A percentile compares a stretch with the other conserved stretches of the same genome.
Evolutionary conservation across 2,797 vertebrate genomes (phyloP).

Genomic region (Coreius guichenoti): DNA sequence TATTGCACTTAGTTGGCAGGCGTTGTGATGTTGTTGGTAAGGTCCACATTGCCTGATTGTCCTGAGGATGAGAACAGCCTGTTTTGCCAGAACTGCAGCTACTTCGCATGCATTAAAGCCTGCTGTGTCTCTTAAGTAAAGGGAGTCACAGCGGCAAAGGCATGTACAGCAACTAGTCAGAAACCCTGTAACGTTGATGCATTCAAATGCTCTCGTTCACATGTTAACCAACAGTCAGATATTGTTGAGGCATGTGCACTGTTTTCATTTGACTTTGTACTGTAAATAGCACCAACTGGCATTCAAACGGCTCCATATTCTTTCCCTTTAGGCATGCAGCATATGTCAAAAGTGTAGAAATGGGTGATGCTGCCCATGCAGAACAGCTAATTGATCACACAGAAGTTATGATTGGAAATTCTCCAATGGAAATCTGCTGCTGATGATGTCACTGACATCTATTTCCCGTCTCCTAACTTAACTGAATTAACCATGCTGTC

Average conservation of each 20-base stretch:
- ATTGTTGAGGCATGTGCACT: conserved; percentile 62
- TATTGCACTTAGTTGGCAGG: neutral
- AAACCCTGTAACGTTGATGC: neutral
- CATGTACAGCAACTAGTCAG: neutral
- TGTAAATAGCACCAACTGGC: conserved; percentile 70
- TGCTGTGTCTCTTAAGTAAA: conserved; percentile 42
- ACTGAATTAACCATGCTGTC: conserved; percentile 43
- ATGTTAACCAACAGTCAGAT: conserved; percentile 46
- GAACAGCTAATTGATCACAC: conserved; percentile 10
- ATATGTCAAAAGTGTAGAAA: conserved; percentile 7
- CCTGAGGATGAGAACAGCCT: conserved; percentile 41
- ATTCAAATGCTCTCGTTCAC: conserved; percentile 6
- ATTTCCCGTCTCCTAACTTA: neutral
- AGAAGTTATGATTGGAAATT: conserved; percentile 10
- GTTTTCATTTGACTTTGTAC: conserved; percentile 67
- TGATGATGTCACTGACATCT: neutral
- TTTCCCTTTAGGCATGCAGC: conserved; percentile 17
- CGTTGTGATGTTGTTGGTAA: neutral
- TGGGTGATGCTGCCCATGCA: neutral
- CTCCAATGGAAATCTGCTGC: conserved; percentile 6
- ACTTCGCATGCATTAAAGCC: conserved; percentile 51
- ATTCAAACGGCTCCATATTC: conserved; percentile 60
- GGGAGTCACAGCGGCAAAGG: conserved; percentile 9
- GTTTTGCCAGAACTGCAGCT: conserved; percentile 51
- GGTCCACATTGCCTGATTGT: neutral